phyloP scores from a whole-genome alignment of 1,140 invertebrate species.

The Littorina saxatilis region DNA sequence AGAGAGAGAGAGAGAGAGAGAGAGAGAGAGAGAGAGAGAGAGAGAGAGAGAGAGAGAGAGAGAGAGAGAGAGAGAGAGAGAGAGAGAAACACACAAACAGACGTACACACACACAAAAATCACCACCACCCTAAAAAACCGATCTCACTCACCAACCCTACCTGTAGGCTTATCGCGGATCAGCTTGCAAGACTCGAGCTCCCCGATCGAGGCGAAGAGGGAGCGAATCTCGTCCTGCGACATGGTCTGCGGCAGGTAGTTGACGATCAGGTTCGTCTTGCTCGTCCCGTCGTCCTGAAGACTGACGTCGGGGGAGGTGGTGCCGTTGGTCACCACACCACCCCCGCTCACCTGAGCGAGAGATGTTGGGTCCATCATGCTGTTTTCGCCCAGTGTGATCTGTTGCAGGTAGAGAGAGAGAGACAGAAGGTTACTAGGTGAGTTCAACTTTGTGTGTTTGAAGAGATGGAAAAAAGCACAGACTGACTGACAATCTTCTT shows the following conservation, averaged over 20 bases:
- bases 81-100: constrained; percentile 35
- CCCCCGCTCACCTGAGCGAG: constrained; percentile 40
- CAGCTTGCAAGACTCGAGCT: constrained; percentile 99
- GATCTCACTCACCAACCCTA: constrained; percentile 70
- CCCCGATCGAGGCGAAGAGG: constrained; percentile 97
- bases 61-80: constrained; percentile 33
- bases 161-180: constrained; percentile 99
- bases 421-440: too few relatives aligned
- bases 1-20: constrained; percentile 6
- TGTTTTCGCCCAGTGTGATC: constrained; percentile 61
- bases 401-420: constrained; percentile 18
- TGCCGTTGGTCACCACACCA: constrained; percentile 57
- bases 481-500: too few relatives aligned
- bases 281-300: constrained; percentile 84
- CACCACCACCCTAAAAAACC: not conserved
- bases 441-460: too few relatives aligned
- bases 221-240: constrained; percentile 99
- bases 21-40: constrained; percentile 6
- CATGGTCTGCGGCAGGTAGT: constrained; percentile 99
- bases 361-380: constrained; percentile 56
- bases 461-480: too few relatives aligned
- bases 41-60: constrained; percentile 20
- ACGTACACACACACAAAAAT: not conserved
- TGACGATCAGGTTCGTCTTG: constrained; percentile 99
- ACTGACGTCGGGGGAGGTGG: constrained; percentile 65